phyloP scores from a whole-genome alignment of 1,140 invertebrate species.

The Leptinotarsa undecemlineata region DNA sequence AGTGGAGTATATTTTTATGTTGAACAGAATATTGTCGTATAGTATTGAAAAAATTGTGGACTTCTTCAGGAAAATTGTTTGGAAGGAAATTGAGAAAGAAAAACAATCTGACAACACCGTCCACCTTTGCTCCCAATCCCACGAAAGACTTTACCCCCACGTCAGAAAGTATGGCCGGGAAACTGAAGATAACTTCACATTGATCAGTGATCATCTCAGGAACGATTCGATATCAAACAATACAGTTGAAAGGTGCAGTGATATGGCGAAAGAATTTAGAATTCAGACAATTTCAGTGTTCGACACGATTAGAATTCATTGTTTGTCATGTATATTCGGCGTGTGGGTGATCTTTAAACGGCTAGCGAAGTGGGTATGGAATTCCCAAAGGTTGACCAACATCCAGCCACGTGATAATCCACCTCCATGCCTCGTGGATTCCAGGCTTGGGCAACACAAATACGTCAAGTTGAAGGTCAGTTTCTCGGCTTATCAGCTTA shows the following conservation, averaged over 20 bases:
- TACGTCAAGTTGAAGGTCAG: slow-evolving; percentile 69
- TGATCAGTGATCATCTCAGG: too few species aligned
- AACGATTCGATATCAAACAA: too few species aligned
- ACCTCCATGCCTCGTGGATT: slow-evolving; percentile 64
- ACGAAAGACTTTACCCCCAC: too few species aligned
- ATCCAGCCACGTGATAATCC: slow-evolving; percentile 61
- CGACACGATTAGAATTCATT: slow-evolving; percentile 58
- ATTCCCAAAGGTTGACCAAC: slow-evolving; percentile 57
- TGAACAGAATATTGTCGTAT: too few species aligned
- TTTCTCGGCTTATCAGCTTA: slow-evolving; percentile 21
- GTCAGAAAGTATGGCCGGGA: too few species aligned
- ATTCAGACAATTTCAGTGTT: slow-evolving; percentile 58
- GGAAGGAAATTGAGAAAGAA: too few species aligned
- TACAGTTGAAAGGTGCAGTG: not conserved
- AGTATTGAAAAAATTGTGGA: too few species aligned
- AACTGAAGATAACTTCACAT: too few species aligned
- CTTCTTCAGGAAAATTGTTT: too few species aligned
- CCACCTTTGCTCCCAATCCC: too few species aligned
- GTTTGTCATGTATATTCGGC: slow-evolving; percentile 59
- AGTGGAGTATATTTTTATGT: too few species aligned
- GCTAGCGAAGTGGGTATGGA: slow-evolving; percentile 59
- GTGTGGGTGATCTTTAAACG: slow-evolving; percentile 59
- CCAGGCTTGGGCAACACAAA: slow-evolving; percentile 64
- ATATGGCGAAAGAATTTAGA: slow-evolving; percentile 18
- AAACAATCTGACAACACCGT: too few species aligned